These are phyloP conservation scores for Brachymystax lenok DNA, from an alignment of 2,797 vertebrate genomes.

Conservation along the genomic window DNA sequence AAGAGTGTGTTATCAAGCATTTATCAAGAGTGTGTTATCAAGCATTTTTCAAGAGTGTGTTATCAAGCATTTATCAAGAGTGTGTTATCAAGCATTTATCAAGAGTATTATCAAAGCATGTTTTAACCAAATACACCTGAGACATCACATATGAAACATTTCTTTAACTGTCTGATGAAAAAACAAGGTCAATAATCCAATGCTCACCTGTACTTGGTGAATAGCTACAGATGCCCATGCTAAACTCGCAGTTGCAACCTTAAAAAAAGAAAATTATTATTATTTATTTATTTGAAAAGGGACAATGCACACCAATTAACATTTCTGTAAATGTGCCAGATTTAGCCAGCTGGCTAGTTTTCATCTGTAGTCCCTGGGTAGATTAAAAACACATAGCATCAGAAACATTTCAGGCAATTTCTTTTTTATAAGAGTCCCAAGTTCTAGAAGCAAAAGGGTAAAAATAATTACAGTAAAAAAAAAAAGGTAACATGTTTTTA, in stretches of 20 bases:
- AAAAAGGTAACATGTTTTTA: too few relatives aligned
- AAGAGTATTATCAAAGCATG: background rate
- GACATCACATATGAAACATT: background rate
- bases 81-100: too few relatives aligned
- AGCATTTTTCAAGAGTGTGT: background rate
- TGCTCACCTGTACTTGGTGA: slow-evolving; percentile 96
- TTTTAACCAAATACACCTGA: background rate
- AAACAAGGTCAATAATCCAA: background rate
- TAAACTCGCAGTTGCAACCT: slow-evolving; percentile 97
- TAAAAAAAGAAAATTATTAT: slow-evolving; percentile 32
- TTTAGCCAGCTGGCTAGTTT: too few relatives aligned
- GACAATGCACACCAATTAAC: background rate
- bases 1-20: background rate
- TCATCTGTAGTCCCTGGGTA: background rate
- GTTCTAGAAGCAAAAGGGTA: background rate
- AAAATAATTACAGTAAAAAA: too few relatives aligned
- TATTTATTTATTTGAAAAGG: background rate
- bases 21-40: background rate
- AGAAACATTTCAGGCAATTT: background rate
- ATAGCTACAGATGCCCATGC: slow-evolving; percentile 98
- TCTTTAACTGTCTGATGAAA: background rate
- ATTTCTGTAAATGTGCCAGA: too few relatives aligned
- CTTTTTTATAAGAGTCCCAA: too few relatives aligned
- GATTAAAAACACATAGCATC: background rate
- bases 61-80: background rate